Evolutionary conservation across 2,797 vertebrate species (phyloP), one percentile per base, ranked within the genome.

Genomic region (Scolopax bukidnonensis): DNA sequence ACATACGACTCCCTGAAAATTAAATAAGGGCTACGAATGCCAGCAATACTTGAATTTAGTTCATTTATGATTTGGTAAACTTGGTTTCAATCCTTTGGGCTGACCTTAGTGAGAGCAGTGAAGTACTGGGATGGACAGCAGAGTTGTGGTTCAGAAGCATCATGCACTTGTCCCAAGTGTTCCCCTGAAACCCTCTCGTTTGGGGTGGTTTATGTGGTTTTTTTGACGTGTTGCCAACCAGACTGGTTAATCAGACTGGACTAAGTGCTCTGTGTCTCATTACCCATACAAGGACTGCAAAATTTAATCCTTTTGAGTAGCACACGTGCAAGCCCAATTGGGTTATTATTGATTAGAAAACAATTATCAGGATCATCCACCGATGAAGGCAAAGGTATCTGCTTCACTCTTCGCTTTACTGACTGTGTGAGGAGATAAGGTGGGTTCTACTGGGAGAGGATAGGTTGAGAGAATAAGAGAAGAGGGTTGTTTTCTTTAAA

Each of bases 191-290:
- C 30, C 32, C 32, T 73, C n/a, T 56, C 2, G 0, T 51, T 85
- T 3, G 2, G 4, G 19, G 24, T 45, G n/a, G 9, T 30, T 85
- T 53, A 8, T 27, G 21, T 81, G 27, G 28, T 89, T 93, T 89
- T 93, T 91, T 48, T 0, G 0, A 1, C 14, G 4, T 9, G 1
- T 76, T 87, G n/a, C 57, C 43, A 43, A 0, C 36, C 0, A 0
- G 38, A 32, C 45, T 79, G 40, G 25, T 74, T 70, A 47, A 33
- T 80, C 30, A 33, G 33, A n/a, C 11, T 15, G 38, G 61, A 14
- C 33, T 79, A 70, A 23, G 30, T 32, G 36, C 40, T 54, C 18
- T 56, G 41, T 40, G 20, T 63, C 73, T 71, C 18, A 10, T 30
- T 83, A 59, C 38, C 73, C 5, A 12, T 61, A 15, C 63, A 74